These are phyloP conservation scores for Leptopilina myrica DNA, from an alignment of 2,888 invertebrate species.

Conservation along the genomic window DNA sequence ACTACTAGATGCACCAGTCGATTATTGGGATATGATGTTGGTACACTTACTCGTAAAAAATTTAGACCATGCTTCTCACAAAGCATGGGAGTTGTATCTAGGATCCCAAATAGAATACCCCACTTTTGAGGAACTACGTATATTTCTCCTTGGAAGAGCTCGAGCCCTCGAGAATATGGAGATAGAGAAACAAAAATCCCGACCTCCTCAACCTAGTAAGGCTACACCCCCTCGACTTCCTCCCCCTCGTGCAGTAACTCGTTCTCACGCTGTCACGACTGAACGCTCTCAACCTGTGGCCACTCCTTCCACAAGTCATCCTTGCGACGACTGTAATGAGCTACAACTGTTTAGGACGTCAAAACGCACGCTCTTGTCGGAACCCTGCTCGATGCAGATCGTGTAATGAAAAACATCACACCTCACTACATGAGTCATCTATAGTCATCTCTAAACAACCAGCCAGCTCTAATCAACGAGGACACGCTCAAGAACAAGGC, in stretches of 20 bases:
- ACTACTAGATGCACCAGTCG: not conserved
- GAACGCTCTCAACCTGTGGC: not conserved
- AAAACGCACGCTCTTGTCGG: constrained; percentile 29
- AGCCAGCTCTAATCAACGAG: constrained; percentile 36
- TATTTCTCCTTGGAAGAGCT: not conserved
- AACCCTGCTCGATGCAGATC: not conserved
- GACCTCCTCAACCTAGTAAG: not conserved
- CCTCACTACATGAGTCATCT: constrained; percentile 28
- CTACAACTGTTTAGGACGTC: constrained; percentile 40
- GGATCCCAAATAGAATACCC: not conserved
- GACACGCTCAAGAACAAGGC: not conserved
- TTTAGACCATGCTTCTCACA: not conserved
- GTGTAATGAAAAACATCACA: constrained; percentile 28
- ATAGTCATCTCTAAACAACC: not conserved
- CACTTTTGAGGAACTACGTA: not conserved
- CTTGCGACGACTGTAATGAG: not conserved
- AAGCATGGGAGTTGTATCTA: not conserved
- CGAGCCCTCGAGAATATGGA: not conserved
- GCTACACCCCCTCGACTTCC: not conserved
- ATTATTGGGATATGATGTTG: not conserved
- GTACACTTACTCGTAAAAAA: not conserved
- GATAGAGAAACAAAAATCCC: not conserved
- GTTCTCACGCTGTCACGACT: not conserved
- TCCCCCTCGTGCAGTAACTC: not conserved
- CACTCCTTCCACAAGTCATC: not conserved